Percentiles rank a stretch among this genome's conserved stretches.
phyloP scores from a whole-genome alignment of 2,888 invertebrate genomes.

The Deladenus siricidicola region DNA sequence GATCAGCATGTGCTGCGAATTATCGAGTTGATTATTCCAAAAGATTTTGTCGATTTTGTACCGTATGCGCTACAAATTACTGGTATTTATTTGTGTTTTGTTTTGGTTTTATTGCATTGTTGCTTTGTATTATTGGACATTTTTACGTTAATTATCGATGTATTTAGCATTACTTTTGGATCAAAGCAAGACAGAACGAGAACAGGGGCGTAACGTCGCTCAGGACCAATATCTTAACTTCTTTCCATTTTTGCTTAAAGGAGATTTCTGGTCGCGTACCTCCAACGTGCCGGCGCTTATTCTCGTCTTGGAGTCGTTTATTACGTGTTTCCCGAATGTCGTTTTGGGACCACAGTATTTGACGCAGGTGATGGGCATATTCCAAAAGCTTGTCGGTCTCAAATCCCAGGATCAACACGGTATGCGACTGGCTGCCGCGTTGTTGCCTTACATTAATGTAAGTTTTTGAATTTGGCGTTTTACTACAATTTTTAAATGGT shows the following conservation, averaged over 20 bases:
- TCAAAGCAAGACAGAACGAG: conserved; percentile 19
- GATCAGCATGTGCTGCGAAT: conserved; percentile 83
- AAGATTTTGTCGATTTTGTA: conserved; percentile 82
- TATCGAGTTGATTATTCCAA: conserved; percentile 84
- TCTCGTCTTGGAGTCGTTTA: conserved; percentile 77
- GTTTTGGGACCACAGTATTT: conserved; percentile 62
- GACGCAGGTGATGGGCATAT: conserved; percentile 69
- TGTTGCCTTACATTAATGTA: conserved; percentile 59
- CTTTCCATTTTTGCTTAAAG: conserved; percentile 79
- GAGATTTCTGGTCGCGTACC: conserved; percentile 82
- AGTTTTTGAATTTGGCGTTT: conserved; percentile 1
- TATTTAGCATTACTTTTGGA: conserved; percentile 25
- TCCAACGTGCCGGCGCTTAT: conserved; percentile 89
- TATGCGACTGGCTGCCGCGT: conserved; percentile 76
- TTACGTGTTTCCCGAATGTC: conserved; percentile 64
- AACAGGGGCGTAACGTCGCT: conserved; percentile 38
- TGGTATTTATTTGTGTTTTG: conserved; percentile 19
- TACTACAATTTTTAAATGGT: background rate
- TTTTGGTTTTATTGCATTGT: background rate
- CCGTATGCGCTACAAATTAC: conserved; percentile 94
- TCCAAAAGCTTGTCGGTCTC: conserved; percentile 89
- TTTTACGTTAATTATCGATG: background rate
- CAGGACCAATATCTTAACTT: conserved; percentile 79
- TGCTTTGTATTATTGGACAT: background rate
- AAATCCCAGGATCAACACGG: conserved; percentile 92